Conservation (phyloP, 2,113 vertebrate species). For the Myrmecobius fasciatus region DNA sequence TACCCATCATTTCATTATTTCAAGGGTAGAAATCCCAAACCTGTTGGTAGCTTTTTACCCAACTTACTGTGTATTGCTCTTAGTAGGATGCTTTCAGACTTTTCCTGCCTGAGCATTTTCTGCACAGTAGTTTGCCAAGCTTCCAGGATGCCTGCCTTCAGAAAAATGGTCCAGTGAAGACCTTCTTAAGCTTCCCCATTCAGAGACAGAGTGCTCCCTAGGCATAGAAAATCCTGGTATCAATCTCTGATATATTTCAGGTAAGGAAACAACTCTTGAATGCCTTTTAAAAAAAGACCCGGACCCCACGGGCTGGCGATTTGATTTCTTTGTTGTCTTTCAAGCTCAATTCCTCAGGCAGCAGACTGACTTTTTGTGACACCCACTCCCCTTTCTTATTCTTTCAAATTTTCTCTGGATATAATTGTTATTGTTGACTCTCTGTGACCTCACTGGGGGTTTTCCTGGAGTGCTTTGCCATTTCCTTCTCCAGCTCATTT, state of each 20-base stretch:
- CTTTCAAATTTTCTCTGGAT: neutral
- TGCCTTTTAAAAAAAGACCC: neutral
- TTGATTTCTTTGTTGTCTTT: neutral
- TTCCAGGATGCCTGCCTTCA: slow-evolving; percentile 34
- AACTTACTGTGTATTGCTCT: neutral
- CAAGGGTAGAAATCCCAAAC: neutral
- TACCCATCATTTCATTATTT: neutral
- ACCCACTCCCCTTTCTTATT: neutral
- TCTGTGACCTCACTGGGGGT: too few species aligned
- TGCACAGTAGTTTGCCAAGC: slow-evolving; percentile 19
- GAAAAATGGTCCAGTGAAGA: neutral
- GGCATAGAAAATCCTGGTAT: neutral
- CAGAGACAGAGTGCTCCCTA: neutral
- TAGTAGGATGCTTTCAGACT: slow-evolving; percentile 5
- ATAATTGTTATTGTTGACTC: neutral
- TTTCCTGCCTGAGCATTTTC: slow-evolving; percentile 14
- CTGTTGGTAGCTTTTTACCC: slow-evolving; percentile 12
- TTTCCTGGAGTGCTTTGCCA: too few species aligned
- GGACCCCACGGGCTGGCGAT: neutral
- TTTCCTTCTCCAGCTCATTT: too few species aligned
- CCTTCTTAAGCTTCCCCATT: neutral
- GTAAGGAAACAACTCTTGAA: neutral
- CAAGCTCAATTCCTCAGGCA: neutral
- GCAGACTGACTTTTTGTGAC: neutral
- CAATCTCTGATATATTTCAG: neutral